Conservation (phyloP, 1,140 invertebrate species). For the Coenobita brevimanus region DNA sequence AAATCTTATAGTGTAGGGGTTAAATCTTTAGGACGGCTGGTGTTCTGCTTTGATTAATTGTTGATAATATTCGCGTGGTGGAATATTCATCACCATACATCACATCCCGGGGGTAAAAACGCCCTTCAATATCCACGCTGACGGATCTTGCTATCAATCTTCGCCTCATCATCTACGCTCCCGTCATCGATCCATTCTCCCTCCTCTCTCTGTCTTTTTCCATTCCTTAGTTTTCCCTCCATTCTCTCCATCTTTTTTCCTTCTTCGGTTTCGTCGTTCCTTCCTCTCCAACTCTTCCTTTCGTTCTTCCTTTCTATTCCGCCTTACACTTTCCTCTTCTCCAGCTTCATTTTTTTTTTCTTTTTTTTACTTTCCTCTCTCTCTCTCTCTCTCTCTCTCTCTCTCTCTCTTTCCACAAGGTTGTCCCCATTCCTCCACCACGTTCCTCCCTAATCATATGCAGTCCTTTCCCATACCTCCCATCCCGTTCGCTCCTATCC, state of each 20-base stretch:
- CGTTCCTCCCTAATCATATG: no score
- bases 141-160: no score
- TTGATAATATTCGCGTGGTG: no score
- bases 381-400: constrained; percentile 39
- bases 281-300: constrained; percentile 10
- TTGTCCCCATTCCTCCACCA: no score
- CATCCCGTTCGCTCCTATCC: no score
- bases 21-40: no score
- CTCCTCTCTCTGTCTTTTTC: constrained; percentile 18
- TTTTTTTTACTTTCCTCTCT: neutral
- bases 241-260: neutral
- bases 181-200: neutral
- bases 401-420: constrained; percentile 22
- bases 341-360: neutral
- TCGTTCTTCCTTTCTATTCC: neutral
- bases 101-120: no score
- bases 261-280: neutral
- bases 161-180: neutral
- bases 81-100: no score
- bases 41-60: no score
- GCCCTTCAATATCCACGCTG: no score
- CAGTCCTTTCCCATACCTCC: no score
- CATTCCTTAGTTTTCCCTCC: neutral
- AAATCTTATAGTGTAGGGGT: no score
- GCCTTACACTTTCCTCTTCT: neutral